phyloP scores from a whole-genome alignment of 2,113 vertebrate genomes.

The Bucco capensis region DNA sequence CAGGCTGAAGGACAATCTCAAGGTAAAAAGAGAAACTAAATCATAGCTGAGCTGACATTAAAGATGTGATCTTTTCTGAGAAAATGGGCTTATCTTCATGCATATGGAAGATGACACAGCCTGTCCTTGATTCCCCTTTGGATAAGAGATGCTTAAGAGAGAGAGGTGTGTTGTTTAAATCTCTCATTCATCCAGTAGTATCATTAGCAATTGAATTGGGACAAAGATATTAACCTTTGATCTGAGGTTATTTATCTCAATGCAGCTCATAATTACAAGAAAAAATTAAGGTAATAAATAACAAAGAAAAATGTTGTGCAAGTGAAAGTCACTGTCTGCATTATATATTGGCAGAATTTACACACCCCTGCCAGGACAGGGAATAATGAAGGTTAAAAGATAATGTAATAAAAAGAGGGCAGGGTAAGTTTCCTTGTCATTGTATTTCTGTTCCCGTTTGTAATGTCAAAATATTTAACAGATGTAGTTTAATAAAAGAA shows the following conservation, averaged over 20 bases:
- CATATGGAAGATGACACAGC: background rate
- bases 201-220: background rate
- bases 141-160: background rate
- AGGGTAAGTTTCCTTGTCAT: background rate
- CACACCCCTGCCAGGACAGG: background rate
- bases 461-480: background rate
- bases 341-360: background rate
- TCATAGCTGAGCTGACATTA: background rate
- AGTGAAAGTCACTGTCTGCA: background rate
- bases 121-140: background rate
- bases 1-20: background rate
- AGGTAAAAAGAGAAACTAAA: conserved; percentile 37
- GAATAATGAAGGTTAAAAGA: conserved; percentile 5
- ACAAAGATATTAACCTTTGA: background rate
- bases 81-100: background rate
- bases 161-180: background rate
- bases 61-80: background rate
- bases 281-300: conserved; percentile 1
- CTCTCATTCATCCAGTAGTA: background rate
- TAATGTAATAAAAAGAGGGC: background rate
- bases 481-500: background rate
- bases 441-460: background rate
- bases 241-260: conserved; percentile 10
- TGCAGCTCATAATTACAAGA: background rate
- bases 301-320: background rate